These are phyloP conservation scores for Bombyx huttoni DNA, from an alignment of 2,888 invertebrate genomes.

Conservation along the genomic window DNA sequence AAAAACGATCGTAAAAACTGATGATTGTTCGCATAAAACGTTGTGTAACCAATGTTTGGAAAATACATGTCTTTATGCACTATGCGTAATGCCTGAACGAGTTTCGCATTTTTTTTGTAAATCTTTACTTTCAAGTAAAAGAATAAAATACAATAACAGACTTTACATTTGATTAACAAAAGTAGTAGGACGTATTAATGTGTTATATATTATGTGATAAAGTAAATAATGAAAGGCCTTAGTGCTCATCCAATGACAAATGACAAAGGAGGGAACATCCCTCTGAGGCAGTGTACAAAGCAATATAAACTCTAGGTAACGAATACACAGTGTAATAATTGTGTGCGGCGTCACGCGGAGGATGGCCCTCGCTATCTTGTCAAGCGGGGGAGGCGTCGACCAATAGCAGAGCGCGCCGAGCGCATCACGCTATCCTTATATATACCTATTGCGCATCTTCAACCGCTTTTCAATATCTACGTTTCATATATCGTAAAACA, in stretches of 20 bases:
- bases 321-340: constrained; percentile 14
- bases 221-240: constrained; percentile 62
- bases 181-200: neutral
- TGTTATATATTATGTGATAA: constrained; percentile 22
- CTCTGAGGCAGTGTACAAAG: constrained; percentile 25
- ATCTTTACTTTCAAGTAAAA: neutral
- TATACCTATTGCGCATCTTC: constrained; percentile 54
- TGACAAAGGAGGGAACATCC: constrained; percentile 64
- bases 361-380: constrained; percentile 69
- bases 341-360: constrained; percentile 29
- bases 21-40: constrained; percentile 29
- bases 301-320: constrained; percentile 23
- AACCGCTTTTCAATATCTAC: constrained; percentile 2
- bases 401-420: constrained; percentile 45
- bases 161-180: no score
- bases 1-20: constrained; percentile 39
- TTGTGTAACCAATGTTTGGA: constrained; percentile 45
- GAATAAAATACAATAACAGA: no score
- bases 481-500: neutral
- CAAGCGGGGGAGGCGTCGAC: constrained; percentile 63
- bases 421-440: constrained; percentile 62
- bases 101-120: neutral
- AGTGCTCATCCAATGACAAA: constrained; percentile 66
- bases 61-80: constrained; percentile 30
- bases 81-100: neutral